Evolutionary conservation across 1,140 invertebrate genomes (phyloP).

Genomic region (Theocolax elegans): DNA sequence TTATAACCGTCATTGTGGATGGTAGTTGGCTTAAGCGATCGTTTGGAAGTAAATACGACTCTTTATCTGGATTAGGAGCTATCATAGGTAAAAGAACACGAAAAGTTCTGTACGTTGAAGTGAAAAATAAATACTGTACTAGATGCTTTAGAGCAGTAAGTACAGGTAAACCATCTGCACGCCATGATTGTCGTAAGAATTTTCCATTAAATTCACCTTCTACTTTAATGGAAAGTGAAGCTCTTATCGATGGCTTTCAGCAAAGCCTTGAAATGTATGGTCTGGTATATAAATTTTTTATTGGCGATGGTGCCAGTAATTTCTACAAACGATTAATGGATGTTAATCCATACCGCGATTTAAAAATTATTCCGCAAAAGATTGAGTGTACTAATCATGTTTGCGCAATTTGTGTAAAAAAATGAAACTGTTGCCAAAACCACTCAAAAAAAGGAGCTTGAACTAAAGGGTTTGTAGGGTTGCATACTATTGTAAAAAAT

Average conservation of each 20-base stretch:
- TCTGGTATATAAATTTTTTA: conserved; percentile 56
- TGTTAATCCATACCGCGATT: conserved; percentile 12
- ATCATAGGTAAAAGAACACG: conserved; percentile 58
- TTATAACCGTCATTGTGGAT: conserved; percentile 44
- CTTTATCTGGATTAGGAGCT: conserved; percentile 45
- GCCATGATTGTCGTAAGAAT: conserved; percentile 44
- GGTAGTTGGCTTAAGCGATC: conserved; percentile 42
- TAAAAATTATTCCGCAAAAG: conserved; percentile 54
- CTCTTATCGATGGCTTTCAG: conserved; percentile 60
- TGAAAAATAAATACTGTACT: conserved; percentile 61
- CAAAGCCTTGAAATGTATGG: conserved; percentile 54
- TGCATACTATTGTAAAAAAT: too few species aligned
- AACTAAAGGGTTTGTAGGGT: too few species aligned
- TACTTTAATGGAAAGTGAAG: conserved; percentile 59
- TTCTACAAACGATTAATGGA: conserved; percentile 54
- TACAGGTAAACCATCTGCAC: conserved; percentile 12
- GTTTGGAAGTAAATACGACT: conserved; percentile 23
- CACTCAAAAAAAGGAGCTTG: too few species aligned
- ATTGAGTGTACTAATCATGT: conserved; percentile 49
- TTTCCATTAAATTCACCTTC: conserved; percentile 49
- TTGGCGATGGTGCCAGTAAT: conserved; percentile 64
- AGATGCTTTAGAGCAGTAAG: conserved; percentile 50
- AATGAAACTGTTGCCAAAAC: too few species aligned
- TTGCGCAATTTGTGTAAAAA: background rate
- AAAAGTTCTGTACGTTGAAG: conserved; percentile 59